phyloP scores from a whole-genome alignment of 2,888 invertebrate species.

The Caenorhabditis sp. region DNA sequence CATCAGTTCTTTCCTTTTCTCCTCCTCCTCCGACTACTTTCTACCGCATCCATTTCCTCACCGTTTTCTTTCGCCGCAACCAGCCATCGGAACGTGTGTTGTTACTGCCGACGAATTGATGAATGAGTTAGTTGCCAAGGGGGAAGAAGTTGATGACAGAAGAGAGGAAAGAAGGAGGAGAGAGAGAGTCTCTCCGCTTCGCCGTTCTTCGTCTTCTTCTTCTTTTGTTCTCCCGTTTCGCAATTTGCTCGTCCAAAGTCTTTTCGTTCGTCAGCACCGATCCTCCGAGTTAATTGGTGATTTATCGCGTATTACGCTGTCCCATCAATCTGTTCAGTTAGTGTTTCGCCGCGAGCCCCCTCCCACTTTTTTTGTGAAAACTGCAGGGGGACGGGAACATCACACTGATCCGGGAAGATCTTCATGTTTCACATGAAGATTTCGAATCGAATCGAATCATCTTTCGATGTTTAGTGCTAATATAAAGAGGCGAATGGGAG shows the following conservation, averaged over 20 bases:
- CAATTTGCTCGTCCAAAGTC: slow-evolving; percentile 47
- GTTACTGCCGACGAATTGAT: slow-evolving; percentile 41
- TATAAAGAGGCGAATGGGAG: slow-evolving; percentile 20
- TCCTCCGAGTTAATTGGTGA: slow-evolving; percentile 59
- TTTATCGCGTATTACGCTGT: slow-evolving; percentile 62
- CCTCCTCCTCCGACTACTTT: background rate
- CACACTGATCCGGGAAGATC: background rate
- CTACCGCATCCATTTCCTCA: slow-evolving; percentile 18
- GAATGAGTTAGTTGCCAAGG: slow-evolving; percentile 50
- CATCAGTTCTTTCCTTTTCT: slow-evolving; percentile 1
- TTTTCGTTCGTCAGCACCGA: slow-evolving; percentile 52
- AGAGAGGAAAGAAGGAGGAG: background rate
- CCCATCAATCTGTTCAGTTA: slow-evolving; percentile 59
- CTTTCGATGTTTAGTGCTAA: slow-evolving; percentile 39
- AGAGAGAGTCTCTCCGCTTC: too few relatives aligned
- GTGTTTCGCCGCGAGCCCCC: slow-evolving; percentile 26
- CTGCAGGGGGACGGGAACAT: background rate
- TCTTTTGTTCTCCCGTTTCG: slow-evolving; percentile 38
- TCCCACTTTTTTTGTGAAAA: slow-evolving; percentile 16
- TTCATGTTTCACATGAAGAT: slow-evolving; percentile 56
- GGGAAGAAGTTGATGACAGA: slow-evolving; percentile 22
- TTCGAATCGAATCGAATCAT: too few relatives aligned
- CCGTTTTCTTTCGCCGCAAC: too few relatives aligned
- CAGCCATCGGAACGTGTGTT: slow-evolving; percentile 18
- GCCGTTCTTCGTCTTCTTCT: too few relatives aligned